Conservation (phyloP, 2,113 vertebrate genomes). For the Stigmatopora argus region DNA sequence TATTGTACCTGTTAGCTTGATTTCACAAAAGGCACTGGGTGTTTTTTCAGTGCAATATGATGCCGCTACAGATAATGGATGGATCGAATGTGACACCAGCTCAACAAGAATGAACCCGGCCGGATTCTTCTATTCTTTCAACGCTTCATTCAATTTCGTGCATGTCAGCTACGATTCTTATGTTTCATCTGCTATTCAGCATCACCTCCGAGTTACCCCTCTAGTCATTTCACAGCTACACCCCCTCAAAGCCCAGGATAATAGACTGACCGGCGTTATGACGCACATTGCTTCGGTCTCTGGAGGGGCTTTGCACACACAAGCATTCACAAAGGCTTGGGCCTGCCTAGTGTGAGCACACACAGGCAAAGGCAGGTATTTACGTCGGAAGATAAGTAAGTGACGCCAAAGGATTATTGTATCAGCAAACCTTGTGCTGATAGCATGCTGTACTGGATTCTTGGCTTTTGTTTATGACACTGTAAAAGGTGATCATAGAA, state of each 20-base stretch:
- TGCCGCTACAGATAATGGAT: too few relatives aligned
- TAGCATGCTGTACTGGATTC: slow-evolving; percentile 38
- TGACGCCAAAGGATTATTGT: slow-evolving; percentile 50
- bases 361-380: slow-evolving; percentile 50
- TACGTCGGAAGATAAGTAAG: slow-evolving; percentile 53
- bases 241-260: slow-evolving; percentile 50
- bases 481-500: slow-evolving; percentile 26
- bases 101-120: not conserved
- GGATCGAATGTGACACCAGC: not conserved
- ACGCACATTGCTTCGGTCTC: slow-evolving; percentile 58
- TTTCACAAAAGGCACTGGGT: not conserved
- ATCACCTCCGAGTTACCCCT: slow-evolving; percentile 43
- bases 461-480: slow-evolving; percentile 32
- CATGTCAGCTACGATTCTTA: not conserved
- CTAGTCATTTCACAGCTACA: slow-evolving; percentile 7
- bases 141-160: not conserved
- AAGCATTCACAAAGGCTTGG: slow-evolving; percentile 52
- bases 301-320: slow-evolving; percentile 56
- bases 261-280: slow-evolving; percentile 61
- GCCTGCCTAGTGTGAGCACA: slow-evolving; percentile 42
- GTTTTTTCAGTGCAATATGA: not conserved
- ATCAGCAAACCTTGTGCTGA: slow-evolving; percentile 27
- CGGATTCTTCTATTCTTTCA: not conserved
- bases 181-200: slow-evolving; percentile 27
- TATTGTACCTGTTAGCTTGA: not conserved